Evolutionary conservation across 2,888 invertebrate genomes (phyloP).

Genomic region (Maniola hyperantus): DNA sequence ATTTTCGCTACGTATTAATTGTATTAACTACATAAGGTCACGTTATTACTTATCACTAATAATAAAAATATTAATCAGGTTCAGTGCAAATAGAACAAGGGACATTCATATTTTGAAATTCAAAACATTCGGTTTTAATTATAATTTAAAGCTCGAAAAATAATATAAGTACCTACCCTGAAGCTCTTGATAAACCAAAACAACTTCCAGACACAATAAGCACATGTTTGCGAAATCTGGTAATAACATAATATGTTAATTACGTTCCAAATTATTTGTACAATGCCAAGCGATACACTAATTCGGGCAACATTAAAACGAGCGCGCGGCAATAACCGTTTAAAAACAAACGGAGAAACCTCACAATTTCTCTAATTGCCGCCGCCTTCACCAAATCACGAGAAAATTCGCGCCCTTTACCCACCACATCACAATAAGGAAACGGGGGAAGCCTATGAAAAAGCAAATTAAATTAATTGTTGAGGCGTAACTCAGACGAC

Average conservation of each 20-base stretch:
- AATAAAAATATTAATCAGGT: no score
- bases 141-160: background rate
- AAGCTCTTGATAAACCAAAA: background rate
- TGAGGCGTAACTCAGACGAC: conserved; percentile 47
- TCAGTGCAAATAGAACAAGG: no score
- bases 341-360: conserved; percentile 76
- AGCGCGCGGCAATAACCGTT: conserved; percentile 68
- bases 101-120: no score
- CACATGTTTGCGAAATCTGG: conserved; percentile 5
- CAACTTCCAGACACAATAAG: background rate
- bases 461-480: conserved; percentile 80
- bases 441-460: conserved; percentile 80
- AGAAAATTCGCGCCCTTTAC: conserved; percentile 77
- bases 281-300: conserved; percentile 40
- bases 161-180: background rate
- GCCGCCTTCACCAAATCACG: conserved; percentile 77
- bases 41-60: no score
- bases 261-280: conserved; percentile 17
- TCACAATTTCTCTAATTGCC: conserved; percentile 78
- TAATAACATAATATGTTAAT: conserved; percentile 22
- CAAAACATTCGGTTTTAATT: no score
- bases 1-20: no score
- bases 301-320: conserved; percentile 59
- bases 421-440: conserved; percentile 73
- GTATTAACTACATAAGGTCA: no score